Evolutionary conservation across 2,888 invertebrate genomes (phyloP), one percentile per base, ranked within the genome.

Genomic region (Sericinus montela): DNA sequence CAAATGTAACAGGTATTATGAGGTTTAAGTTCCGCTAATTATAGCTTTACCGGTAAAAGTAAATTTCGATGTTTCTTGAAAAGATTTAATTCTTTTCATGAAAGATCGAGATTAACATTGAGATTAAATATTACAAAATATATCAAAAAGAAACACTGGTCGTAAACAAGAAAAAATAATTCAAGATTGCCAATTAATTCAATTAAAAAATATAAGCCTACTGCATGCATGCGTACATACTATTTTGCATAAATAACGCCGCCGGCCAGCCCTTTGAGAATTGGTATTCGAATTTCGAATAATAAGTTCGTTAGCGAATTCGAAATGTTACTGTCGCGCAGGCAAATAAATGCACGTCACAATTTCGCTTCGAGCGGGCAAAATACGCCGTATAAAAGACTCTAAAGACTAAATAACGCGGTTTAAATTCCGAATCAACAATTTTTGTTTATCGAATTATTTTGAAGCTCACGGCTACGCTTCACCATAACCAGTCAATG

Each of bases 221-320:
- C 41, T 29, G 36, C 1, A 15, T 47, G 35, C 29, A 47, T 29
- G 36, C 1, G 11, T 9, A 14, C 30, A 37, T 48, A 42, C 42
- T 30, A 42, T 48, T 48, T 42, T 42, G 47, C 36, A 41, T 48
- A 48, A 42, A 48, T 48, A 48, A 48, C 41, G 36, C 34, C 16
- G 36, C 47, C 29, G 47, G 41, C 42, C 48, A 30, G 43, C 48
- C 48, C 62, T 62, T 61, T 58, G 67, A 58, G 59, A 66, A 65
- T 65, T 67, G 66, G 63, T 60, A 65, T 69, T 63, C 64, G 63
- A 43, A 43, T 39, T 43, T 19, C 48, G 43, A 76, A 78, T 78
- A 76, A 76, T 78, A 78, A 77, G 78, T 78, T 78, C 75, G 77
- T 78, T 78, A 78, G 77, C 57, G 65, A 61, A 68, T 70, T 66